A percentile compares a stretch with the other conserved stretches of the same genome.
phyloP scores from a whole-genome alignment of 2,888 invertebrate species.

The Timandra comae region DNA sequence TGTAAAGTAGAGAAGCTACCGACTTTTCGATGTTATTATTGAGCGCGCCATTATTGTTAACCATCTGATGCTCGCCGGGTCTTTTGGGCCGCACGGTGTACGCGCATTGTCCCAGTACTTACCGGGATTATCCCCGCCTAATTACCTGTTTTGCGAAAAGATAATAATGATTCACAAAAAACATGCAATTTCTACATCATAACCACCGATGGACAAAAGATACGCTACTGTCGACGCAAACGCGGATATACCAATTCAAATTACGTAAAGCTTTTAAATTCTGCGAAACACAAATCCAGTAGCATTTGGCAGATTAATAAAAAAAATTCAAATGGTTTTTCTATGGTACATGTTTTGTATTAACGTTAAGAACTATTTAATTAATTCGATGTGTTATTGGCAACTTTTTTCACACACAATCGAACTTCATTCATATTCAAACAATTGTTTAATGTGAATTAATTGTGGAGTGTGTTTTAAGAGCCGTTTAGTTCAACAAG shows the following conservation, averaged over 20 bases:
- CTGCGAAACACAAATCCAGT: too few relatives aligned
- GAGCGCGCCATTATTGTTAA: slow-evolving; percentile 50
- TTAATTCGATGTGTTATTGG: not conserved
- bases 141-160: slow-evolving; percentile 69
- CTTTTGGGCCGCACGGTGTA: slow-evolving; percentile 39
- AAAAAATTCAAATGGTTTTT: too few relatives aligned
- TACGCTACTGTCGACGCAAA: slow-evolving; percentile 17
- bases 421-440: slow-evolving; percentile 15
- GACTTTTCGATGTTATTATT: slow-evolving; percentile 70
- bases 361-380: too few relatives aligned
- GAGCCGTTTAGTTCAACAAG: too few relatives aligned
- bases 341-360: too few relatives aligned
- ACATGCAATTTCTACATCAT: slow-evolving; percentile 39
- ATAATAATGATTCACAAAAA: slow-evolving; percentile 54
- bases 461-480: not conserved
- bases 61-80: slow-evolving; percentile 55
- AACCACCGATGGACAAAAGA: slow-evolving; percentile 44
- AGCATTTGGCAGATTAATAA: too few relatives aligned
- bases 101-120: slow-evolving; percentile 57
- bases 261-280: too few relatives aligned
- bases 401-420: slow-evolving; percentile 27
- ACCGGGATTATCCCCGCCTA: slow-evolving; percentile 61
- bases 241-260: too few relatives aligned
- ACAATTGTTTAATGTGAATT: not conserved
- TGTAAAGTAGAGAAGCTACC: slow-evolving; percentile 72